A percentile compares a stretch with the other conserved stretches of the same genome.
These are phyloP conservation scores for Fratercula arctica DNA, from an alignment of 2,797 vertebrate genomes.

Conservation along the genomic window DNA sequence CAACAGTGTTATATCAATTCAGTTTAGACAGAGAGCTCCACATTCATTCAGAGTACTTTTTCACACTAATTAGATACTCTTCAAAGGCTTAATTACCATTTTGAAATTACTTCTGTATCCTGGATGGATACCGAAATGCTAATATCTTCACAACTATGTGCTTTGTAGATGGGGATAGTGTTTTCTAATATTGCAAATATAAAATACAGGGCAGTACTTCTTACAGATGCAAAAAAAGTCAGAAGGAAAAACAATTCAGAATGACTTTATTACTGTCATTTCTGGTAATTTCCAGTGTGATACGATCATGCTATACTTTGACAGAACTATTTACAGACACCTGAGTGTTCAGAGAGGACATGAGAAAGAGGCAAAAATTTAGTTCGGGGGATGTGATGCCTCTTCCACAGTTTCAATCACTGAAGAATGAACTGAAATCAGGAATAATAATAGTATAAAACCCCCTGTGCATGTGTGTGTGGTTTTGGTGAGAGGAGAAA, in stretches of 20 bases:
- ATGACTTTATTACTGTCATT: background rate
- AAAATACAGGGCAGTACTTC: constrained; percentile 6
- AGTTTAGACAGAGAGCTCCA: constrained; percentile 22
- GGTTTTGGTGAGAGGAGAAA: background rate
- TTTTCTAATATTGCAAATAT: constrained; percentile 20
- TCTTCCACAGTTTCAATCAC: background rate
- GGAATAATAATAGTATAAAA: background rate
- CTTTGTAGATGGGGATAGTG: background rate
- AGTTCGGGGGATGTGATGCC: background rate
- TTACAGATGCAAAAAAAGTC: background rate
- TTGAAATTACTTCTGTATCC: constrained; percentile 50
- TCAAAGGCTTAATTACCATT: constrained; percentile 71
- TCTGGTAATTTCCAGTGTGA: background rate
- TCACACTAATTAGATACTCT: constrained; percentile 60
- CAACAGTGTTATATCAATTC: constrained; percentile 8
- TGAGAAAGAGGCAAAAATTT: background rate
- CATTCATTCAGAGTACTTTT: constrained; percentile 23
- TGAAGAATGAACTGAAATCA: background rate
- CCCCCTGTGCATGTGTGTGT: background rate
- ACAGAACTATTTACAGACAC: background rate
- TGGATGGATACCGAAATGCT: constrained; percentile 51
- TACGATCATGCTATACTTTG: background rate
- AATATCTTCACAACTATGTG: constrained; percentile 16
- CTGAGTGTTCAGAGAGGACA: background rate
- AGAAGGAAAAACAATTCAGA: background rate